Conservation (phyloP, 2,797 vertebrate species). For the Acanthopagrus latus region DNA sequence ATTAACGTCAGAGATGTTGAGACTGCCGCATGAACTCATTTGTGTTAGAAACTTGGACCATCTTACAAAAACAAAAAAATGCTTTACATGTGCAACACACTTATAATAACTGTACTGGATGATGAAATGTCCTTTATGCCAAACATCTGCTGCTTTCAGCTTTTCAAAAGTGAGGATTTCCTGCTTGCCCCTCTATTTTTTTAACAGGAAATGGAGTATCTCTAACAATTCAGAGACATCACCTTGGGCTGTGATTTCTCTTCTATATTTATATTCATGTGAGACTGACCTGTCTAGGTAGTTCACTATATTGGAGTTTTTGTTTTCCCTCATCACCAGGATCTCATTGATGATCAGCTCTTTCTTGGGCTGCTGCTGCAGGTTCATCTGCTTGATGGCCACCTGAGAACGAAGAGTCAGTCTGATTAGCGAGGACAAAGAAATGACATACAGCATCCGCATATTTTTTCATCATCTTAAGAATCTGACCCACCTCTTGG, state of each 20-base stretch:
- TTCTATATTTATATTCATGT: not conserved
- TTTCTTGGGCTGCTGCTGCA: slow-evolving; percentile 99
- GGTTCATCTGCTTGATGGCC: slow-evolving; percentile 99
- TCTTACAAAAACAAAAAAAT: not conserved
- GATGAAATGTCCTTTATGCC: not conserved
- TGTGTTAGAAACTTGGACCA: not conserved
- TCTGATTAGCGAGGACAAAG: not conserved
- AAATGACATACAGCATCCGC: slow-evolving; percentile 4
- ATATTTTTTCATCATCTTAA: not conserved
- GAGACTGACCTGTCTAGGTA: slow-evolving; percentile 96
- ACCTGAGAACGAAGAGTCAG: slow-evolving; percentile 83
- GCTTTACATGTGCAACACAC: not conserved
- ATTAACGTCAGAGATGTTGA: not conserved
- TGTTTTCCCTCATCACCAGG: slow-evolving; percentile 99
- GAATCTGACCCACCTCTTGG: slow-evolving; percentile 89
- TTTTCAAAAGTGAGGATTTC: not conserved
- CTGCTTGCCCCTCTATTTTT: not conserved
- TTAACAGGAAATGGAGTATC: not conserved
- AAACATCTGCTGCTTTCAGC: not conserved
- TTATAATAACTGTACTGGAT: not conserved
- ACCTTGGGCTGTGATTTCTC: not conserved
- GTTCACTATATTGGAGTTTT: slow-evolving; percentile 98
- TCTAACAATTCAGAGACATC: not conserved
- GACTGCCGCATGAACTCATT: not conserved
- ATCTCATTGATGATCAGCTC: slow-evolving; percentile 99